phyloP scores from a whole-genome alignment of 2,888 invertebrate genomes.

The Ennomos fuscantarius region DNA sequence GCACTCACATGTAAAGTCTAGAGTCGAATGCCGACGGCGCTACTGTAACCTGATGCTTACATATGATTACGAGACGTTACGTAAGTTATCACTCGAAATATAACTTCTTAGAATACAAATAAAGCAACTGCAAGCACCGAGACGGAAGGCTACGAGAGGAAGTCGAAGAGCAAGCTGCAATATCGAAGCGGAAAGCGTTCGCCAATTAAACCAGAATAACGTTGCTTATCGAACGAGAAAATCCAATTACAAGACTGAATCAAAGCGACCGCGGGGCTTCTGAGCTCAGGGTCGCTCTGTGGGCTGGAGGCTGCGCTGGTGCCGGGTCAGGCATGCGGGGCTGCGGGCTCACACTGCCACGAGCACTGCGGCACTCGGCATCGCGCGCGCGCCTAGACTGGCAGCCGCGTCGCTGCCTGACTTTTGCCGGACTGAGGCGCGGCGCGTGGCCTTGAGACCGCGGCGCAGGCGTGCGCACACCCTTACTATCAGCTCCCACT shows the following conservation, averaged over 20 bases:
- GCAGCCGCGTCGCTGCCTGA: slow-evolving; percentile 75
- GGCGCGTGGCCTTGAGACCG: slow-evolving; percentile 73
- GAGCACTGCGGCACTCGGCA: slow-evolving; percentile 76
- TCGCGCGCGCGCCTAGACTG: slow-evolving; percentile 57
- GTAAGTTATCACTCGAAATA: slow-evolving; percentile 64
- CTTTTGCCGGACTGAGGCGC: slow-evolving; percentile 80
- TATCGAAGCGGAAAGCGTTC: slow-evolving; percentile 80
- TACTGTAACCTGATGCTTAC: slow-evolving; percentile 71
- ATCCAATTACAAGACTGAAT: slow-evolving; percentile 84
- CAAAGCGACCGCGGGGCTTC: slow-evolving; percentile 81
- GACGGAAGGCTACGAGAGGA: slow-evolving; percentile 60
- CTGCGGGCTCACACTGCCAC: slow-evolving; percentile 60
- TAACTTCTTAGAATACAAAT: slow-evolving; percentile 56
- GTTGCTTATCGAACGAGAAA: slow-evolving; percentile 80
- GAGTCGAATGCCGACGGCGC: slow-evolving; percentile 53
- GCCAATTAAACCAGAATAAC: slow-evolving; percentile 78
- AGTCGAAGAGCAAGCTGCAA: slow-evolving; percentile 74
- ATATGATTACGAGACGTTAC: slow-evolving; percentile 67
- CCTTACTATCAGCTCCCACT: slow-evolving; percentile 71
- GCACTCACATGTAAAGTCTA: slow-evolving; percentile 50
- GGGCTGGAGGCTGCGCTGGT: slow-evolving; percentile 56
- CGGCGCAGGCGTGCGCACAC: slow-evolving; percentile 74
- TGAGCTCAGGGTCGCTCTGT: slow-evolving; percentile 74
- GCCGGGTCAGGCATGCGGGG: slow-evolving; percentile 73
- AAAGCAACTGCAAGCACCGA: slow-evolving; percentile 75